Evolutionary conservation across 2,797 vertebrate species (phyloP), one percentile per base, ranked within the genome.

Genomic region (Tachyglossus aculeatus): DNA sequence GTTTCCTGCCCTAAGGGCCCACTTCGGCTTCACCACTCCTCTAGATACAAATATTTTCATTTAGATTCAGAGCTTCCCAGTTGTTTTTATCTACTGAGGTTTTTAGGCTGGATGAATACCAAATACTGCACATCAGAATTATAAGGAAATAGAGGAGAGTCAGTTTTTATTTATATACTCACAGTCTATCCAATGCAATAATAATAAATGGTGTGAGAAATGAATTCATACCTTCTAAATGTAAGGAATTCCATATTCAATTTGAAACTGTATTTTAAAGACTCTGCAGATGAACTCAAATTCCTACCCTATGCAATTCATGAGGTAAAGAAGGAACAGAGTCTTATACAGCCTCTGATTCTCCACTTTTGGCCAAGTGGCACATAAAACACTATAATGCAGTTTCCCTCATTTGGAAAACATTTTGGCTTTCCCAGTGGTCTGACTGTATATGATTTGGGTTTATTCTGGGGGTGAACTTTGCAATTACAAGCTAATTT

Each of bases 391-490:
- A 15, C 22, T 43, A 37, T 27, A 65, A 77, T 55, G 39, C 51
- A 52, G 24, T 50, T 68, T 78, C 27, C 27, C 43, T 56, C 67
- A 67, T 70, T 53, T 72, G 36, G 80, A 77, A n/a, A 78, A 41
- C 15, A 65, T 3, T 67, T 59, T 68, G 70, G 48, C 33, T 19
- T 56, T 45, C 40, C 72, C 36, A 51, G 40, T 72, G 67, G 7
- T 9, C 10, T 25, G 19, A 29, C 24, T 63, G 71, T 67, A 55
- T n/a, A 37, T 34, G 74, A 43, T 40, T 18, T 38, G n/a, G 31
- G 50, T n/a, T n/a, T n/a, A n/a, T n/a, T 57, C 67, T 58, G 3
- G 1, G 14, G 37, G 38, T 66, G 51, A 61, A 39, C 40, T 59
- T 68, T 53, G 43, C 6, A 29, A 36, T 71, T 73, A 72, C 55